These are phyloP conservation scores for Sycophila texana DNA, from an alignment of 2,888 invertebrate genomes.

Conservation along the genomic window DNA sequence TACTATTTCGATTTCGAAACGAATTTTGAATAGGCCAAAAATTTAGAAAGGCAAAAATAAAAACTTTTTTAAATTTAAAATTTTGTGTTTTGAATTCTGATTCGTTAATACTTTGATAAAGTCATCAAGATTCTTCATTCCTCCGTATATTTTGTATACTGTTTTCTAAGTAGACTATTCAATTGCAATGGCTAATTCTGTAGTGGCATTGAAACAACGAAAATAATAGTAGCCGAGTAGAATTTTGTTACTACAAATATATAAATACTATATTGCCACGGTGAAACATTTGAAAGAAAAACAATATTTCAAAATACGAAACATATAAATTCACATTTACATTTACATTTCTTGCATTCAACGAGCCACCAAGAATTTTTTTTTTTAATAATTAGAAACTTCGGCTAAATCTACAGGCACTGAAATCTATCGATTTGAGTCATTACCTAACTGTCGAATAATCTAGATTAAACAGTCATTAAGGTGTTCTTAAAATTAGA, in stretches of 20 bases:
- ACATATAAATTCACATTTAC: too few species aligned
- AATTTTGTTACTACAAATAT: slow-evolving; percentile 20
- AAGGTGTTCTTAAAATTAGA: neutral
- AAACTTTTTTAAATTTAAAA: too few species aligned
- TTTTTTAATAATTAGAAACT: too few species aligned
- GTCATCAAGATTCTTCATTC: too few species aligned
- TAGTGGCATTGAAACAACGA: slow-evolving; percentile 40
- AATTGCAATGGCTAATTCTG: slow-evolving; percentile 42
- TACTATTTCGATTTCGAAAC: too few species aligned
- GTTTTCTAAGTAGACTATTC: slow-evolving; percentile 17
- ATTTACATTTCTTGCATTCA: too few species aligned
- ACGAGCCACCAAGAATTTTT: too few species aligned
- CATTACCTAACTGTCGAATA: neutral
- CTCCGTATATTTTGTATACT: too few species aligned
- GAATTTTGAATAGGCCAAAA: too few species aligned
- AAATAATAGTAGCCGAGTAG: slow-evolving; percentile 27
- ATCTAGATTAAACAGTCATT: neutral
- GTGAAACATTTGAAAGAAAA: slow-evolving; percentile 6
- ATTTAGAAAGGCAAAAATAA: too few species aligned
- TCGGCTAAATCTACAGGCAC: neutral
- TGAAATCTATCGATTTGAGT: neutral
- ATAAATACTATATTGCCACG: slow-evolving; percentile 2
- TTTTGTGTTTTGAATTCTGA: too few species aligned
- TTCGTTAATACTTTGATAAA: too few species aligned
- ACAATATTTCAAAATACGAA: neutral